A percentile compares a stretch with the other conserved stretches of the same genome.
Evolutionary conservation across 2,113 vertebrate genomes (phyloP).

Genomic region (Neoarius graeffei): DNA sequence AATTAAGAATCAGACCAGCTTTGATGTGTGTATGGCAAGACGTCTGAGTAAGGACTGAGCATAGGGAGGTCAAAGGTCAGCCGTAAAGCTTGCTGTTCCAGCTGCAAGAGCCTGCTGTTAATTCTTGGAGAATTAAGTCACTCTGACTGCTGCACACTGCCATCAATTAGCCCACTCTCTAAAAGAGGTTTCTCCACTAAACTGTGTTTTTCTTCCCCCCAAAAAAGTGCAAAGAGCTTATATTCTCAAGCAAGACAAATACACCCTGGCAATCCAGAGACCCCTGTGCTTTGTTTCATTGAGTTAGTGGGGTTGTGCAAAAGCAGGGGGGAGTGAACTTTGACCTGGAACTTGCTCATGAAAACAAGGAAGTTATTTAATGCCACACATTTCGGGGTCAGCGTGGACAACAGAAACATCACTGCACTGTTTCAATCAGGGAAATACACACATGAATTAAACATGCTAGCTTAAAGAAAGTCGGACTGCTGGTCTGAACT

Average conservation of each 20-base stretch:
- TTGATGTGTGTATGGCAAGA: constrained; percentile 66
- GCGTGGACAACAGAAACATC: constrained; percentile 37
- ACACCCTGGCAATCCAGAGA: constrained; percentile 40
- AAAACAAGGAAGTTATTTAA: constrained; percentile 56
- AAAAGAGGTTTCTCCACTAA: constrained; percentile 30
- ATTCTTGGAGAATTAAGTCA: constrained; percentile 52
- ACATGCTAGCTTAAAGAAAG: neutral
- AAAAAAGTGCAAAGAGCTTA: constrained; percentile 42
- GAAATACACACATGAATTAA: neutral
- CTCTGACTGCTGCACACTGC: constrained; percentile 44
- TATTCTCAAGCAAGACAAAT: constrained; percentile 54
- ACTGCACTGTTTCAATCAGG: constrained; percentile 16
- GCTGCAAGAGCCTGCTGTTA: constrained; percentile 47
- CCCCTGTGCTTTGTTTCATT: constrained; percentile 41
- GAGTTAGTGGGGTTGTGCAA: constrained; percentile 25
- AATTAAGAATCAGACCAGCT: constrained; percentile 53
- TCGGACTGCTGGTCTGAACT: neutral
- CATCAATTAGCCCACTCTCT: constrained; percentile 46
- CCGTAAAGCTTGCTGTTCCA: constrained; percentile 45
- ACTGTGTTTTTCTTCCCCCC: constrained; percentile 46
- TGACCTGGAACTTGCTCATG: constrained; percentile 56
- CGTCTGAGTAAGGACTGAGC: constrained; percentile 57
- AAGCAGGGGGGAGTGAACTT: constrained; percentile 19
- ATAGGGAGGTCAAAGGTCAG: constrained; percentile 46
- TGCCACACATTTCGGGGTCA: constrained; percentile 40